Base-by-base conservation (phyloP, 2,888 invertebrate genomes). In the Drosophila recens region DNA sequence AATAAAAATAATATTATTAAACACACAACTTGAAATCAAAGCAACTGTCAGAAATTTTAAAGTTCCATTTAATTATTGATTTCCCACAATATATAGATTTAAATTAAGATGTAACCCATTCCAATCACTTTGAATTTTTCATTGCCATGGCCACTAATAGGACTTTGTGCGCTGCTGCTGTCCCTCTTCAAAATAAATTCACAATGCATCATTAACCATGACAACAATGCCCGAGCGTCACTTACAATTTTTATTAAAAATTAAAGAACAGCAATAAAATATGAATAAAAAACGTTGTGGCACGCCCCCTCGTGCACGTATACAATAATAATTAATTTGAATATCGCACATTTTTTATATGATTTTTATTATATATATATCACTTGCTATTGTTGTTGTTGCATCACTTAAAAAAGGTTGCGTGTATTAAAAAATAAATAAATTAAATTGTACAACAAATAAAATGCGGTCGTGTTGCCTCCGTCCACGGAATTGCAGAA, bases 371-470 rank as follows among this genome's bases (percentile, higher is more conserved):
- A 38, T 58, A 45, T 20, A 2, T 42, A n/a, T 40, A 43, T 52
- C 42, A 13, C 13, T 30, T 30, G 30, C 30, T n/a, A 17, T 40
- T 40, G 54, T 59, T 59, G 51, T 30, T 62, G 11, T 58, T 73
- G 62, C 58, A 70, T 61, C 54, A 46, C 67, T 72, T 62, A 65
- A 67, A 68, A 63, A 49, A 38, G 34, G 34, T 48, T 56, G 66
- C 49, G 15, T 56, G 49, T 42, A 58, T 57, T 72, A 75, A 75
- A 85, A 85, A 78, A 75, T 75, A 70, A 72, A 85, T 80, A 69
- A 86, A 80, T 79, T 70, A 79, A 83, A 81, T 79, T 71, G 59
- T 68, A 79, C 72, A 72, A 66, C 70, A 75, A 70, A 81, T 83
- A 65, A 72, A 81, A 84, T 81, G 84, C 62, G 84, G 81, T 86